A percentile compares a stretch with the other conserved stretches of the same genome.
phyloP scores from a whole-genome alignment of 2,797 vertebrate genomes.

The Xenopus petersii region DNA sequence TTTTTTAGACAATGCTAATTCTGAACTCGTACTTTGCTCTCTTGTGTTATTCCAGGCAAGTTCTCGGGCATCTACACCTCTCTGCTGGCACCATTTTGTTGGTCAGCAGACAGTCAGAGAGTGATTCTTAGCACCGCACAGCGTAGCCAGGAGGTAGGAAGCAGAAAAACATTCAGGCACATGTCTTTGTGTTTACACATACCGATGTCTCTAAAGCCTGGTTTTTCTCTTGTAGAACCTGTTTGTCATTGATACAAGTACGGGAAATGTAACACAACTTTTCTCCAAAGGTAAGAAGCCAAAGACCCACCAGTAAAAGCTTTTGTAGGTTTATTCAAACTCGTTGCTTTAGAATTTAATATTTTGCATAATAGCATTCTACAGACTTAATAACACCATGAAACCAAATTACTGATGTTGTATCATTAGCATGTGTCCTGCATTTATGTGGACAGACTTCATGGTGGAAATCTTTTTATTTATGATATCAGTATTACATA shows the following conservation, averaged over 20 bases:
- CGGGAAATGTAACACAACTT: conserved; percentile 62
- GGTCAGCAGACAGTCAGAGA: conserved; percentile 89
- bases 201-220: neutral
- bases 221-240: conserved; percentile 62
- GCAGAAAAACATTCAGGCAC: neutral
- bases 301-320: too few species aligned
- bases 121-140: conserved; percentile 79
- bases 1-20: neutral
- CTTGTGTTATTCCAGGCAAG: conserved; percentile 66
- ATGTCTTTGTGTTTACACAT: neutral
- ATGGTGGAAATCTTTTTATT: too few species aligned
- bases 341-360: too few species aligned
- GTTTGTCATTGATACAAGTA: conserved; percentile 71
- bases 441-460: too few species aligned
- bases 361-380: too few species aligned
- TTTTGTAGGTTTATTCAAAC: too few species aligned
- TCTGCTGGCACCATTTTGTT: conserved; percentile 79
- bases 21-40: neutral
- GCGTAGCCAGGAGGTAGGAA: conserved; percentile 82
- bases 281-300: conserved; percentile 61
- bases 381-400: too few species aligned
- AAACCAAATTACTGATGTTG: too few species aligned
- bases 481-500: too few species aligned
- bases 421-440: too few species aligned
- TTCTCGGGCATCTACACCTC: conserved; percentile 88